These are phyloP conservation scores for Chymomyza fuscimana DNA, from an alignment of 2,888 invertebrate genomes.

Conservation along the genomic window DNA sequence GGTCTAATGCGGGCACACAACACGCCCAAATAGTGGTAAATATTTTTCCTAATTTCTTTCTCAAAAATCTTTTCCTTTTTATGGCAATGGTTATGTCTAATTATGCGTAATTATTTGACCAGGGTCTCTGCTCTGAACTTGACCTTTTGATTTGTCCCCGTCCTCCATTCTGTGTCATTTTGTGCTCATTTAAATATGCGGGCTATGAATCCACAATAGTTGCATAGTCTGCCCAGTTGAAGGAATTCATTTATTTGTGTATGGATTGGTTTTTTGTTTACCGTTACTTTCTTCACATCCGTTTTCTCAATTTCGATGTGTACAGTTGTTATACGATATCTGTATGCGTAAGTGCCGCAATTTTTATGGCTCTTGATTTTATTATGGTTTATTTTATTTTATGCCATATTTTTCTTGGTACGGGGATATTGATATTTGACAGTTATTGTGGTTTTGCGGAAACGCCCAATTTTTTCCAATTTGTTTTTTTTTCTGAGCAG, in stretches of 20 bases:
- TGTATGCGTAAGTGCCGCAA: slow-evolving; percentile 7
- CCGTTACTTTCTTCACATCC: slow-evolving; percentile 5
- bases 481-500: not conserved
- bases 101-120: slow-evolving; percentile 60
- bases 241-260: not conserved
- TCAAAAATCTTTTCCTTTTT: slow-evolving; percentile 33
- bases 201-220: slow-evolving; percentile 24
- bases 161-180: not conserved
- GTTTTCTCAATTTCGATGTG: not conserved
- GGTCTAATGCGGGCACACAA: slow-evolving; percentile 27
- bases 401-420: slow-evolving; percentile 44
- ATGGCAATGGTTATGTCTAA: slow-evolving; percentile 32
- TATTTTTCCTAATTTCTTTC: slow-evolving; percentile 30
- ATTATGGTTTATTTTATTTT: slow-evolving; percentile 69
- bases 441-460: slow-evolving; percentile 63
- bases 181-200: slow-evolving; percentile 54
- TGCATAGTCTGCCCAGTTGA: not conserved
- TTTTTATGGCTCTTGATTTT: slow-evolving; percentile 58
- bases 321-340: slow-evolving; percentile 2
- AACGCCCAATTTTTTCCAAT: slow-evolving; percentile 52
- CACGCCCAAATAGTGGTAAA: slow-evolving; percentile 38
- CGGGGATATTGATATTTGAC: slow-evolving; percentile 60
- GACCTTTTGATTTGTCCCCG: slow-evolving; percentile 43
- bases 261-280: not conserved
- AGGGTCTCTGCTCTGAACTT: slow-evolving; percentile 56